phyloP scores from a whole-genome alignment of 2,888 invertebrate species.

The Cactoblastis cactorum region DNA sequence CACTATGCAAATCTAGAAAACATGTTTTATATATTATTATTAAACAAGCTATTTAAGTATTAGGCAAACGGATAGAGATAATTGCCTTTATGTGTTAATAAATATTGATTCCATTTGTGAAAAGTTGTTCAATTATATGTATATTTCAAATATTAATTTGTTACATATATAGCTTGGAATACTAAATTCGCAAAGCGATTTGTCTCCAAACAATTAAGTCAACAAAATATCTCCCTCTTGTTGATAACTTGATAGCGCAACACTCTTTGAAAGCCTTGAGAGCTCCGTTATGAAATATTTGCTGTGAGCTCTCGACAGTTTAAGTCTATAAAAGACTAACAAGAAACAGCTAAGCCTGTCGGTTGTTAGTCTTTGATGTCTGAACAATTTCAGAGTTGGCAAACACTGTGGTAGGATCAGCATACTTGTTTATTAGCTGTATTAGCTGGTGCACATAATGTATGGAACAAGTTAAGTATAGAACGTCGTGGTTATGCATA shows the following conservation, averaged over 20 bases:
- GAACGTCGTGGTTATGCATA: background rate
- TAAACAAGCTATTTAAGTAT: too few relatives aligned
- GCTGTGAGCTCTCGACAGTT: background rate
- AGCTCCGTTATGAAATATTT: slow-evolving; percentile 4
- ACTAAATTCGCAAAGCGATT: too few relatives aligned
- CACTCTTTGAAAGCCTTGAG: background rate
- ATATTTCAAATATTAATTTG: too few relatives aligned
- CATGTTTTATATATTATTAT: too few relatives aligned
- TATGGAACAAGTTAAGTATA: background rate
- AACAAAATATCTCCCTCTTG: too few relatives aligned
- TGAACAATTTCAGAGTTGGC: slow-evolving; percentile 6
- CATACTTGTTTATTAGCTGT: slow-evolving; percentile 7
- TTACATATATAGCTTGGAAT: too few relatives aligned
- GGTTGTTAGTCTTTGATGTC: background rate
- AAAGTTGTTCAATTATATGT: too few relatives aligned
- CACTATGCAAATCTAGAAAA: too few relatives aligned
- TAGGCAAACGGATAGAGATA: too few relatives aligned
- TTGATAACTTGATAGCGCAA: background rate
- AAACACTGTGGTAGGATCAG: slow-evolving; percentile 5
- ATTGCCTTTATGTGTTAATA: too few relatives aligned
- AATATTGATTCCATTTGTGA: too few relatives aligned
- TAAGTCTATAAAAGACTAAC: slow-evolving; percentile 5
- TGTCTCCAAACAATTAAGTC: too few relatives aligned
- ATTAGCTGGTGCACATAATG: background rate
- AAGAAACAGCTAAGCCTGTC: slow-evolving; percentile 1